Conservation (phyloP, 2,888 invertebrate species). For the Maniola hyperantus region DNA sequence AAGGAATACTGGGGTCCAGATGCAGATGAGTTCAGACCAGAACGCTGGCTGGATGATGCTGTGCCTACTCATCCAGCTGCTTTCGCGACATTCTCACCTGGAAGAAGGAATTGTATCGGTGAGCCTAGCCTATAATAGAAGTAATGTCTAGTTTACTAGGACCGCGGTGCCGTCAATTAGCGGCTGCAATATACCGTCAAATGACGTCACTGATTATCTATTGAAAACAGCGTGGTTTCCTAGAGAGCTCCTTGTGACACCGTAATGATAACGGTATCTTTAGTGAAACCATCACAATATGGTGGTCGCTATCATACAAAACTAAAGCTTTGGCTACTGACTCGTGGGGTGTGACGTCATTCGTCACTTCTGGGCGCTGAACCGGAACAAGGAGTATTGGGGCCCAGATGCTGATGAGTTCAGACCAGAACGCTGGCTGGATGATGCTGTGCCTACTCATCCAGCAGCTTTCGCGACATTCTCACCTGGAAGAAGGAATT, state of each 20-base stretch:
- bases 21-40: constrained; percentile 34
- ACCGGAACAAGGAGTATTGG: constrained; percentile 33
- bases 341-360: constrained; percentile 24
- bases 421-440: constrained; percentile 36
- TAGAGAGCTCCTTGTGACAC: too few species aligned
- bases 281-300: too few species aligned
- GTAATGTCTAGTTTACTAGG: too few species aligned
- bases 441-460: constrained; percentile 23
- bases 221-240: too few species aligned
- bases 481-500: constrained; percentile 43
- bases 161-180: too few species aligned
- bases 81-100: constrained; percentile 43
- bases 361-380: constrained; percentile 30
- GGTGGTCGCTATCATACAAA: too few species aligned
- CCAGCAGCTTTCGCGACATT: constrained; percentile 45
- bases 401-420: constrained; percentile 38
- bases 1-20: constrained; percentile 36
- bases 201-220: too few species aligned
- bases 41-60: constrained; percentile 33
- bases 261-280: too few species aligned
- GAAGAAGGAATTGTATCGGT: constrained; percentile 46
- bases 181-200: too few species aligned
- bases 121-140: background rate
- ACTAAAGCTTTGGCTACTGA: too few species aligned
- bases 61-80: constrained; percentile 40